Base-by-base conservation (phyloP, 1,140 invertebrate species). In the Drosophila santomea region DNA sequence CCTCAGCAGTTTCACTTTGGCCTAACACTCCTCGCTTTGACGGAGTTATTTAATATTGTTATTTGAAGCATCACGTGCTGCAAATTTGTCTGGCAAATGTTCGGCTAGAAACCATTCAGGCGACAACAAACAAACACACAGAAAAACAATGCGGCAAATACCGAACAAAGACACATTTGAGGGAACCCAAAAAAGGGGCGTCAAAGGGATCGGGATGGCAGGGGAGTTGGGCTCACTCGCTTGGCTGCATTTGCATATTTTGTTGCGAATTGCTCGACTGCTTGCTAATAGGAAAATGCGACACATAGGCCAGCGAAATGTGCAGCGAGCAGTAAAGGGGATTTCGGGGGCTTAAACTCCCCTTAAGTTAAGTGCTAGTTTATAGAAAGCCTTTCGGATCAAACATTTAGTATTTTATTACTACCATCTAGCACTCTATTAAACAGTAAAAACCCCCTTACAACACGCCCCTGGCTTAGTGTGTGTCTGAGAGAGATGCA, bases 251-350 rank as follows among this genome's bases (percentile, higher is more conserved):
- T 86, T 86, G 83, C 75, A 86, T 83, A 86, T 88, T 88, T 88
- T 83, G 83, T 82, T 76, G 79, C 79, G 60, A 86, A 86, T 86
- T 88, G 78, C 78, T 86, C 68, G 74, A 63, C 81, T 84, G 68
- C 32, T 66, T 79, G 83, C 83, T 86, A 86, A 86, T 86, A 86
- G 83, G 75, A 86, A 86, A 86, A 88, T 82, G 83, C 83, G 83
- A 66, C 83, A 82, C 63, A 86, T 59, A 73, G 61, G 56, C 55
- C 17, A 44, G 35, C 3, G 32, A 74, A 43, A 36, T 20, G 47
- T 28, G 17, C 17, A 62, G 38, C 23, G 32, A 20, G 38, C 43
- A n/a, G 11, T 28, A 3, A 8, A 7, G 11, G 28, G n/a, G 7
- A 7, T 48, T 50, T 43, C 0, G 0, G 41, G 51, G n/a, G 12